Evolutionary conservation across 2,797 vertebrate species (phyloP).

Genomic region (Lutjanus argentimaculatus): DNA sequence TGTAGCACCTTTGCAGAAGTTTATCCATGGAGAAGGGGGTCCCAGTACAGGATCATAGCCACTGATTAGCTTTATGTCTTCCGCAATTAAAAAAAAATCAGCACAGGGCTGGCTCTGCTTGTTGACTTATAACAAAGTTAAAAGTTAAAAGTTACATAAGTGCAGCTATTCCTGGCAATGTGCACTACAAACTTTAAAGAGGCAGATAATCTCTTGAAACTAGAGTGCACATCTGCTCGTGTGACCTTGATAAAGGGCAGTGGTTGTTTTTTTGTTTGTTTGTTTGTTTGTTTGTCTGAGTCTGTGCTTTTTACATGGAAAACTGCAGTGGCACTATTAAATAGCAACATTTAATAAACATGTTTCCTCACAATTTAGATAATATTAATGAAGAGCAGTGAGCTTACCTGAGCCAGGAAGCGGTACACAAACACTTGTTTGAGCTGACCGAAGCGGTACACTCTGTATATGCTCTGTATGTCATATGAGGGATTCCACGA

Average conservation of each 20-base stretch:
- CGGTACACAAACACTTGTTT: conserved; percentile 96
- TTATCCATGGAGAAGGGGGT: no score
- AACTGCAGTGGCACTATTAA: neutral
- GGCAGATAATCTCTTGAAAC: neutral
- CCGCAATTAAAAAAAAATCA: no score
- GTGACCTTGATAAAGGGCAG: no score
- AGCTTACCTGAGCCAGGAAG: conserved; percentile 94
- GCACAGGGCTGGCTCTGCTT: no score
- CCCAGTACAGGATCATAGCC: no score
- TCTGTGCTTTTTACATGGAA: neutral
- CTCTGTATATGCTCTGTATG: conserved; percentile 98
- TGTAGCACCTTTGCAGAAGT: no score
- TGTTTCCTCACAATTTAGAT: neutral
- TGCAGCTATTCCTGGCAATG: no score
- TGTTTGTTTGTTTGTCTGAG: no score
- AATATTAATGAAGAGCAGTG: neutral
- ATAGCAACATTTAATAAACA: neutral
- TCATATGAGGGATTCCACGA: conserved; percentile 98
- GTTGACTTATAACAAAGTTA: neutral
- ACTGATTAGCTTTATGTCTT: no score
- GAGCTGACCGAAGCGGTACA: conserved; percentile 96
- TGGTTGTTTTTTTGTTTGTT: no score
- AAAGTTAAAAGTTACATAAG: neutral
- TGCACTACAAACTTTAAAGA: neutral
- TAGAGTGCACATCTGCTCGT: neutral